A percentile compares a stretch with the other conserved stretches of the same genome.
Evolutionary conservation across 2,113 vertebrate genomes (phyloP).

Genomic region (Raja brachyura): DNA sequence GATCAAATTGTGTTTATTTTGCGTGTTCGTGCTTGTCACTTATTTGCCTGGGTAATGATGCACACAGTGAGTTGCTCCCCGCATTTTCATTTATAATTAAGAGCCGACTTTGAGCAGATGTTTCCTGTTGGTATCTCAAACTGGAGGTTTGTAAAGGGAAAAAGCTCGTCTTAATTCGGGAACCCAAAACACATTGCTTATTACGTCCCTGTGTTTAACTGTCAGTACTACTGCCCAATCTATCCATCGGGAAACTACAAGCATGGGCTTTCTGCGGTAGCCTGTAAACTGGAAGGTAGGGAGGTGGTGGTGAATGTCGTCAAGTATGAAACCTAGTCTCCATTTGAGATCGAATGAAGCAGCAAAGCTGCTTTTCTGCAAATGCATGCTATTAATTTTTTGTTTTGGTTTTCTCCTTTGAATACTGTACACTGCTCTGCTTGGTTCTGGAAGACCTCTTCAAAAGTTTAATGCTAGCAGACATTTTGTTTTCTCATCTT

Average conservation of each 20-base stretch:
- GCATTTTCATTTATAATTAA: constrained; percentile 33
- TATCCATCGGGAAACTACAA: neutral
- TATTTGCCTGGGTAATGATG: constrained; percentile 27
- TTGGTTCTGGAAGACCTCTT: neutral
- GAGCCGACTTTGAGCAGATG: constrained; percentile 30
- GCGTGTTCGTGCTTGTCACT: constrained; percentile 28
- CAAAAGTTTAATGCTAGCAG: neutral
- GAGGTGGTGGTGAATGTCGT: too few species aligned
- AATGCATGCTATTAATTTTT: neutral
- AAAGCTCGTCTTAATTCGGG: neutral
- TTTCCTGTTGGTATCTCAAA: constrained; percentile 1
- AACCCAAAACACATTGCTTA: too few species aligned
- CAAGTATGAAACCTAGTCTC: neutral
- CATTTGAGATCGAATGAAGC: neutral
- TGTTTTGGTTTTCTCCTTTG: neutral
- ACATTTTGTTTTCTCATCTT: neutral
- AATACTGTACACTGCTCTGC: too few species aligned
- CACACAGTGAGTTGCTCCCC: constrained; percentile 31
- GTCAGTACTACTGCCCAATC: neutral
- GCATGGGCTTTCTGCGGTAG: neutral
- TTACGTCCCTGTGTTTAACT: neutral
- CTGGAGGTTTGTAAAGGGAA: neutral
- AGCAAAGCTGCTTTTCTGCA: neutral
- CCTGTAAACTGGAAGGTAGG: too few species aligned
- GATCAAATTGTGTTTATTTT: constrained; percentile 17